Conservation (phyloP, 2,888 invertebrate species). For the Coenonympha arcania region DNA sequence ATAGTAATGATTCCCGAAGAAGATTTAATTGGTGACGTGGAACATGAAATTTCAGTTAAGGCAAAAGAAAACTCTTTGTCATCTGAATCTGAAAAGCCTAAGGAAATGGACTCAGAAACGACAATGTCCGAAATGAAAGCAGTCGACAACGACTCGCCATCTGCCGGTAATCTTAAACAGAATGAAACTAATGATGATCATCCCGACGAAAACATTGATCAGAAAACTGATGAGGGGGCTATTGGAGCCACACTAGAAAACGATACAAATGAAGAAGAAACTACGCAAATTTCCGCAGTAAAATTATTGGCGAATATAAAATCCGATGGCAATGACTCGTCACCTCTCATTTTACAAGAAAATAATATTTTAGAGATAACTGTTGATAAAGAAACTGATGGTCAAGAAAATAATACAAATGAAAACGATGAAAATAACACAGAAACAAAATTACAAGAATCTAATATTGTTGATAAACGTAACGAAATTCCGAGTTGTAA, state of each 20-base stretch:
- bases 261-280: no score
- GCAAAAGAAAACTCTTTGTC: not conserved
- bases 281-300: no score
- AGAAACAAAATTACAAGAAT: not conserved
- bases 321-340: not conserved
- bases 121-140: not conserved
- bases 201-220: not conserved
- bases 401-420: not conserved
- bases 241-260: not conserved
- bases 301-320: not conserved
- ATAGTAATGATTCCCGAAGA: constrained; percentile 25
- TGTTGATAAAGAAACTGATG: not conserved
- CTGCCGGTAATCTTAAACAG: not conserved
- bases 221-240: not conserved
- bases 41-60: constrained; percentile 13
- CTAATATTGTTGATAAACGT: not conserved
- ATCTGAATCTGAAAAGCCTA: not conserved
- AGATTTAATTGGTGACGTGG: constrained; percentile 16
- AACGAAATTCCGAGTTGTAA: not conserved
- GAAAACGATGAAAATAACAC: not conserved
- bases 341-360: not conserved
- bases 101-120: not conserved
- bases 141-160: not conserved
- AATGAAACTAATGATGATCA: not conserved
- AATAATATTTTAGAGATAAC: not conserved